phyloP scores from a whole-genome alignment of 1,140 invertebrate genomes.

The Eurosta solidaginis region DNA sequence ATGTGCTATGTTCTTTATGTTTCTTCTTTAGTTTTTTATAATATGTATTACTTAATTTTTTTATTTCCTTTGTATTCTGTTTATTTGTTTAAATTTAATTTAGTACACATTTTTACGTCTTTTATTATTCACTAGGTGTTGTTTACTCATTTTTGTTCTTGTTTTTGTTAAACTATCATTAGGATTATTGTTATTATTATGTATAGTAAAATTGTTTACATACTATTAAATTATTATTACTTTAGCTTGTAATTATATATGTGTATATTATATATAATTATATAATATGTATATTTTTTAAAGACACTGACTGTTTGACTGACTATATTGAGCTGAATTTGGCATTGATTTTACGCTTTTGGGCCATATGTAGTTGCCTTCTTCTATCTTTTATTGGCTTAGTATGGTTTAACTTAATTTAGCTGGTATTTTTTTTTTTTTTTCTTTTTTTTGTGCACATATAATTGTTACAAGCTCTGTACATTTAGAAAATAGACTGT shows the following conservation, averaged over 20 bases:
- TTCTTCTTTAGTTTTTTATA: no score
- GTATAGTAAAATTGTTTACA: constrained; percentile 28
- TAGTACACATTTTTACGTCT: constrained; percentile 57
- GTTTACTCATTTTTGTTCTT: constrained; percentile 37
- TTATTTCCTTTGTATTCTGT: constrained; percentile 27
- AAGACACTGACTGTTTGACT: constrained; percentile 29
- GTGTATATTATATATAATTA: not conserved
- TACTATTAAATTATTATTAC: constrained; percentile 23
- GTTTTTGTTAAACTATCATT: constrained; percentile 32
- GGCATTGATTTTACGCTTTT: not conserved
- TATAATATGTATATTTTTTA: not conserved
- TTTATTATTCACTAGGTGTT: constrained; percentile 38
- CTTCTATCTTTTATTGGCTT: no score
- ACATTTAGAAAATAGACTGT: no score
- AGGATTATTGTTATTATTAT: constrained; percentile 36
- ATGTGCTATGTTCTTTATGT: not conserved
- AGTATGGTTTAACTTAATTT: no score
- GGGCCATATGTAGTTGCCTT: not conserved
- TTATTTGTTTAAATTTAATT: constrained; percentile 40
- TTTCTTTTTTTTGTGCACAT: no score
- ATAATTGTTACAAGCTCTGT: no score
- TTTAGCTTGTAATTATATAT: constrained; percentile 14
- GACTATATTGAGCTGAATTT: not conserved
- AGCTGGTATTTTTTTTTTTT: no score
- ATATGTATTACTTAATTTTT: not conserved